These are phyloP conservation scores for Acinonyx jubatus DNA, from an alignment of 2,113 vertebrate genomes.

Conservation along the genomic window DNA sequence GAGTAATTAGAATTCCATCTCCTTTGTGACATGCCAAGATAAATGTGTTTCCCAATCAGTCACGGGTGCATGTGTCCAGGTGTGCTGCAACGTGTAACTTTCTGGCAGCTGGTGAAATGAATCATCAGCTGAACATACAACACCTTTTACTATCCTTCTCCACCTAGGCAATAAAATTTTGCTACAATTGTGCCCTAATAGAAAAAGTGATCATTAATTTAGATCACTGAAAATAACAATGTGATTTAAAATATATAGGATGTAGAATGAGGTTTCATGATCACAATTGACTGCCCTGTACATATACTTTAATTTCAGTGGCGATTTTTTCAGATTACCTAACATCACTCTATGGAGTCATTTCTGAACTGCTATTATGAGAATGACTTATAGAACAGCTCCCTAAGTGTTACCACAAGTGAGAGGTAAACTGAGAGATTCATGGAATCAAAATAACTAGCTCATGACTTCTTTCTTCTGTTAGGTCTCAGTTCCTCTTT, in stretches of 20 bases:
- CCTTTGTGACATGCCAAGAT: slow-evolving; percentile 58
- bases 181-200: background rate
- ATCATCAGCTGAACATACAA: background rate
- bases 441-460: background rate
- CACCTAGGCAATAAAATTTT: background rate
- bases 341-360: background rate
- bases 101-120: slow-evolving; percentile 64
- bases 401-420: background rate
- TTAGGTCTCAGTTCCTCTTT: background rate
- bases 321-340: slow-evolving; percentile 19
- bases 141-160: background rate
- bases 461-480: background rate
- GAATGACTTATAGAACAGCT: background rate
- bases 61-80: slow-evolving; percentile 63
- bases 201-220: slow-evolving; percentile 35
- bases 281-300: background rate
- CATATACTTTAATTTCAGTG: background rate
- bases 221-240: background rate
- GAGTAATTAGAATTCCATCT: slow-evolving; percentile 38
- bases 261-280: background rate
- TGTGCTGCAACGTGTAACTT: slow-evolving; percentile 33
- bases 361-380: background rate
- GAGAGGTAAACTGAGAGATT: background rate
- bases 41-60: slow-evolving; percentile 73
- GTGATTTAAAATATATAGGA: slow-evolving; percentile 1